Evolutionary conservation across 2,113 vertebrate genomes (phyloP), one percentile per base, ranked within the genome.

Genomic region (Seriola quinqueradiata): DNA sequence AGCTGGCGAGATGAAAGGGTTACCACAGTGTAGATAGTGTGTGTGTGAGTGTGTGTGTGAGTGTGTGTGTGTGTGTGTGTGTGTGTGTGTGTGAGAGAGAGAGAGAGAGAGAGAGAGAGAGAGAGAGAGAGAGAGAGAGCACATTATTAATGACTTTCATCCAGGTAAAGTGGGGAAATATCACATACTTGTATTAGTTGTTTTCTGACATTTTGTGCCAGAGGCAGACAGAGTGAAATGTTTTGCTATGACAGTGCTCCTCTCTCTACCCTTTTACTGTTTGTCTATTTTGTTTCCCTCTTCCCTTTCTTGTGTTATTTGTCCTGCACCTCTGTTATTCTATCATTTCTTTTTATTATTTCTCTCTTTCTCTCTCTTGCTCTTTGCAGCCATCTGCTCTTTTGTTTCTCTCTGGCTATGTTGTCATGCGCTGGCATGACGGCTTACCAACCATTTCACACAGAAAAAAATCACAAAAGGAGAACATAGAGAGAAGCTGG

Each of bases 1-100:
- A 87, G 92, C 87, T 82, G 70, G 64, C 25, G 36, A 92, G 82
- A 90, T 90, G 86, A 89, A 90, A 85, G 70, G 61, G 75, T 86
- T 84, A 82, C 77, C 70, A 67, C 63, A 71, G 52, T 57, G 74
- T 66, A 60, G 44, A 64, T 52, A 25, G 1, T 54, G 72, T 38
- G 57, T 83, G 73, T 57, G 58, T 73, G 77, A 75, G 75, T 42
- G 40, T 9, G 40, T 42, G 40, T 10, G 63, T 50, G 34, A 23
- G 46, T 58, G 52, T 59, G 70, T 23, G 17, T 60, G 42, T 1
- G 13, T 4, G 28, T 28, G 57, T n/a, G 23, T 25, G 23, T 25
- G 23, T 25, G 23, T 25, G 14, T 21, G 59, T 17, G 13, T 3
- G 13, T 17, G 58, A 17, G 12, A 17, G 57, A 32, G 25, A 8